Conservation (phyloP, 2,797 vertebrate species). For the Macroramphosus scolopax region DNA sequence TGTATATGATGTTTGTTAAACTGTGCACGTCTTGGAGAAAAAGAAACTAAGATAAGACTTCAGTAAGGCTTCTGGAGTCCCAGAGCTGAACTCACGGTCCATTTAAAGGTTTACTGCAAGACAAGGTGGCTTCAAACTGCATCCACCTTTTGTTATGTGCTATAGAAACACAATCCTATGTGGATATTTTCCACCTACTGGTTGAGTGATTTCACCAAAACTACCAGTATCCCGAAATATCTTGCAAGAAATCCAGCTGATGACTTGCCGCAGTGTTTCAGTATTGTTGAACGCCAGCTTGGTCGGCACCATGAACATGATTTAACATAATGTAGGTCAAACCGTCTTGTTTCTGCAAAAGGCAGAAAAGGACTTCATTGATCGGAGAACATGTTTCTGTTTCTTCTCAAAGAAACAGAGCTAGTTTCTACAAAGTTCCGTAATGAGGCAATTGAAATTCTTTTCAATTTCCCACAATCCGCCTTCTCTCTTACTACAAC, state of each 20-base stretch:
- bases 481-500: slow-evolving; percentile 6
- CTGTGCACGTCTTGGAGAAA: not conserved
- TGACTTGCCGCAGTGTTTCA: too few species aligned
- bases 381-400: not conserved
- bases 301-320: too few species aligned
- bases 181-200: not conserved
- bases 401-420: not conserved
- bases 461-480: slow-evolving; percentile 12
- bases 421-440: slow-evolving; percentile 9
- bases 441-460: slow-evolving; percentile 18
- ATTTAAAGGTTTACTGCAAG: slow-evolving; percentile 24
- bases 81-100: slow-evolving; percentile 8
- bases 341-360: not conserved
- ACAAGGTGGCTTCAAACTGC: slow-evolving; percentile 5
- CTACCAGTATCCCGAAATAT: too few species aligned
- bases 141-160: not conserved
- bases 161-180: not conserved
- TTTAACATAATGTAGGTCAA: too few species aligned
- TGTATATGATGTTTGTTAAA: too few species aligned
- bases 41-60: too few species aligned
- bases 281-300: too few species aligned
- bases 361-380: not conserved
- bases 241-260: too few species aligned
- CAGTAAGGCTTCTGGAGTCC: too few species aligned
- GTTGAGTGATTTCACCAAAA: not conserved